These are phyloP conservation scores for Ctenoplectra terminalis DNA, from an alignment of 1,140 invertebrate genomes.

Conservation along the genomic window DNA sequence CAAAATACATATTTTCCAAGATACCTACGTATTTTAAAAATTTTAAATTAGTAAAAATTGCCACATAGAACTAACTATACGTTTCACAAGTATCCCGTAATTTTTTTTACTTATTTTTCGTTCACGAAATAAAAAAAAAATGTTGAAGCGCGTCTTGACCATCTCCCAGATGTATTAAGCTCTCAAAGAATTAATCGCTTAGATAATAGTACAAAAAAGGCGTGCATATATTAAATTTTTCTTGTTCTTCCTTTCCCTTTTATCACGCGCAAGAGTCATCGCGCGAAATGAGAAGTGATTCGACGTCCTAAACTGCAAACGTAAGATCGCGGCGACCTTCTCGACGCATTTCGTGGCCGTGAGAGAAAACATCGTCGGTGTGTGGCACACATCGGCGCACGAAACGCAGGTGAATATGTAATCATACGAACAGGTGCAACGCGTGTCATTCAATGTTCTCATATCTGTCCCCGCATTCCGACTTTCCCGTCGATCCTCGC, in stretches of 20 bases:
- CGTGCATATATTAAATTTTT: neutral
- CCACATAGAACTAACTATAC: too few species aligned
- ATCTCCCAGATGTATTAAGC: too few species aligned
- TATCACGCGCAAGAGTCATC: neutral
- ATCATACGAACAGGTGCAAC: constrained; percentile 46
- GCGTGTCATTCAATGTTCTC: constrained; percentile 29
- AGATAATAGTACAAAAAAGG: too few species aligned
- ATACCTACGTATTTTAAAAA: too few species aligned
- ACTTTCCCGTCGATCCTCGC: constrained; percentile 3
- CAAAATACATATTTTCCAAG: too few species aligned
- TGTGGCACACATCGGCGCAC: neutral
- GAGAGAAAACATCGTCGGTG: constrained; percentile 30
- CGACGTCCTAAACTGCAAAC: neutral
- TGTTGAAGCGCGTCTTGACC: too few species aligned
- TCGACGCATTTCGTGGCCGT: constrained; percentile 52
- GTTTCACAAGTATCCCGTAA: too few species aligned
- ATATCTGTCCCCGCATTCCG: constrained; percentile 40
- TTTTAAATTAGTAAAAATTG: too few species aligned
- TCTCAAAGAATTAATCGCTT: too few species aligned
- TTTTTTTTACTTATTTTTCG: too few species aligned
- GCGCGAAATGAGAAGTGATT: neutral
- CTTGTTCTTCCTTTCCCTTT: neutral
- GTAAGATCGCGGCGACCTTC: constrained; percentile 29
- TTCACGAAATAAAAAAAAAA: too few species aligned
- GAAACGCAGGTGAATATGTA: constrained; percentile 41